Evolutionary conservation across 2,113 vertebrate genomes (phyloP), one percentile per base, ranked within the genome.

Genomic region (Rhizomys pruinosus): DNA sequence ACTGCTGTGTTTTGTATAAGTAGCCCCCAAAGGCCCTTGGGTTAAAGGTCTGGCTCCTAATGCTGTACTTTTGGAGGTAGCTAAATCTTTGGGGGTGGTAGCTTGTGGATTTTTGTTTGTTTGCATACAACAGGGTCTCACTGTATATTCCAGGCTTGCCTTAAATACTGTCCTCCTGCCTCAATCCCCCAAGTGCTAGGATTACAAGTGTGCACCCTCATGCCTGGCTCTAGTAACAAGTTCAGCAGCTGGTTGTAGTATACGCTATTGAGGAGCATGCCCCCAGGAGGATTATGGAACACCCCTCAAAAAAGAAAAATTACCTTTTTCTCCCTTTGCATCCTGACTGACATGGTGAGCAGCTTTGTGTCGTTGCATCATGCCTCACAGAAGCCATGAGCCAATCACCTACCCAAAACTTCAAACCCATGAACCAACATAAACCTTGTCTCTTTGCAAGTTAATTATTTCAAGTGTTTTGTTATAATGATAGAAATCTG

Each of bases 251-350:
- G 32, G 68, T 1, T 52, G 47, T 52, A 52, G 47, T 52, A n/a
- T n/a, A n/a, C n/a, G n/a, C n/a, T n/a, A n/a, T n/a, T n/a, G 34
- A 25, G 11, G n/a, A 7, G 2, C 1, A 12, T 39, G 22, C 6
- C 12, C 32, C 32, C 61, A 57, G 13, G 73, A 29, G 32, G 25
- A 52, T 39, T 5, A 23, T 68, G 44, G 17, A 20, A 3, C n/a
- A 15, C 29, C 42, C 13, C 7, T 13, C 29, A 15, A 37, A 15
- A 8, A 52, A 11, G 47, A 52, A 11, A 52, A 52, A 52, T 6
- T 52, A 23, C 39, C 39, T 11, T 47, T 7, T 47, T 16, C 39
- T 10, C 22, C 47, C 59, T n/a, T 66, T 29, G 20, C 12, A 69
- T 37, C 23, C 61, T 64, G 15, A 39, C 42, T 12, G 63, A 39